phyloP scores from a whole-genome alignment of 2,113 vertebrate species.

The Promerops cafer region DNA sequence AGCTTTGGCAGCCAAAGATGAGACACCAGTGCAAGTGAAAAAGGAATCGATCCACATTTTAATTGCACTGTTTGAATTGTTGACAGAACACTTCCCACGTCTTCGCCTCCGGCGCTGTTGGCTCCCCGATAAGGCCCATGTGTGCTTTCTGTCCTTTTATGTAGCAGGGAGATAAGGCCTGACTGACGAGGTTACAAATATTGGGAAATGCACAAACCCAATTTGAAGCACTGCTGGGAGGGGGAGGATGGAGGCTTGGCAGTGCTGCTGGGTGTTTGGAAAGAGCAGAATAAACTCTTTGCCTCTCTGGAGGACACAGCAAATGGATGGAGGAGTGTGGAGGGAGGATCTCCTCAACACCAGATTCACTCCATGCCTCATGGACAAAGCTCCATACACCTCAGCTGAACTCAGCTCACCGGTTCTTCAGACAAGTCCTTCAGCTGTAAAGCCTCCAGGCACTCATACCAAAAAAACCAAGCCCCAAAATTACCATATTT shows the following conservation, averaged over 20 bases:
- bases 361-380: not conserved
- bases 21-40: not conserved
- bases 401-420: not conserved
- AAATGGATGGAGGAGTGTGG: fast-evolving
- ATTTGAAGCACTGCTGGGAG: not conserved
- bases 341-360: not conserved
- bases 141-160: conserved; percentile 31
- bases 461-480: not conserved
- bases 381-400: not conserved
- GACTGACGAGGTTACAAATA: conserved; percentile 44
- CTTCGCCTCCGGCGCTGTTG: not conserved
- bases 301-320: not conserved
- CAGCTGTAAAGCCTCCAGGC: not conserved
- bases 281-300: not conserved
- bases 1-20: not conserved
- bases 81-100: conserved; percentile 24
- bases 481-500: not conserved
- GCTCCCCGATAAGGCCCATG: conserved; percentile 23
- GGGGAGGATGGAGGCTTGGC: not conserved
- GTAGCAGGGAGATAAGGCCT: conserved; percentile 52
- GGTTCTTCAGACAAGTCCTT: not conserved
- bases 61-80: not conserved
- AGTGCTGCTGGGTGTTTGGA: not conserved
- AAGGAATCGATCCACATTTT: not conserved
- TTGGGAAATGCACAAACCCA: conserved; percentile 40